Percentiles rank a stretch among this genome's conserved stretches.
Conservation (phyloP, 2,888 invertebrate species). For the Sialis lutaria region DNA sequence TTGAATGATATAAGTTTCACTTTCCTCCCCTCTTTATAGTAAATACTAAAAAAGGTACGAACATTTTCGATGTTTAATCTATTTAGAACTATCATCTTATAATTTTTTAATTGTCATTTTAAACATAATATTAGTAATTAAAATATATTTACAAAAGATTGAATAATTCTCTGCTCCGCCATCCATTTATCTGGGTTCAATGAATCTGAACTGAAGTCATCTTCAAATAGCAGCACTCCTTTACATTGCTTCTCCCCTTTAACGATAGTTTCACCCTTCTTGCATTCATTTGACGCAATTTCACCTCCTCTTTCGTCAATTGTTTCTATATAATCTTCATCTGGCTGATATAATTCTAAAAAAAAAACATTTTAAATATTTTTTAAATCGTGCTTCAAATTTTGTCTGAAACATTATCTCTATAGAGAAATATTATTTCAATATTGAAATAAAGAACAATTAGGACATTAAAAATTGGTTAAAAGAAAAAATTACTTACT, state of each 20-base stretch:
- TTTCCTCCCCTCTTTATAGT: too few species aligned
- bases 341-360: background rate
- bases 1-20: too few species aligned
- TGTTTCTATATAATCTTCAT: background rate
- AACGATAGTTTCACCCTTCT: slow-evolving; percentile 11
- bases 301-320: background rate
- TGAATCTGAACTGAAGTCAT: slow-evolving; percentile 31
- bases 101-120: too few species aligned
- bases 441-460: too few species aligned
- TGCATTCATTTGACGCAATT: background rate
- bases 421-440: too few species aligned
- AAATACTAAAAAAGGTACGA: too few species aligned
- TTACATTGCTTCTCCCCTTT: slow-evolving; percentile 22
- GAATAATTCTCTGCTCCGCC: slow-evolving; percentile 26
- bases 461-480: too few species aligned
- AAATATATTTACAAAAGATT: slow-evolving; percentile 41
- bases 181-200: slow-evolving; percentile 35
- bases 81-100: too few species aligned
- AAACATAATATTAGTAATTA: slow-evolving; percentile 13
- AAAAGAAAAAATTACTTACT: slow-evolving; percentile 18
- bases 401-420: too few species aligned
- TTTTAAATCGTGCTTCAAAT: too few species aligned
- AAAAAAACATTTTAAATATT: too few species aligned
- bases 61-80: too few species aligned
- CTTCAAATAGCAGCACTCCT: slow-evolving; percentile 42